phyloP scores from a whole-genome alignment of 2,113 vertebrate genomes.

The Centropristis striata region DNA sequence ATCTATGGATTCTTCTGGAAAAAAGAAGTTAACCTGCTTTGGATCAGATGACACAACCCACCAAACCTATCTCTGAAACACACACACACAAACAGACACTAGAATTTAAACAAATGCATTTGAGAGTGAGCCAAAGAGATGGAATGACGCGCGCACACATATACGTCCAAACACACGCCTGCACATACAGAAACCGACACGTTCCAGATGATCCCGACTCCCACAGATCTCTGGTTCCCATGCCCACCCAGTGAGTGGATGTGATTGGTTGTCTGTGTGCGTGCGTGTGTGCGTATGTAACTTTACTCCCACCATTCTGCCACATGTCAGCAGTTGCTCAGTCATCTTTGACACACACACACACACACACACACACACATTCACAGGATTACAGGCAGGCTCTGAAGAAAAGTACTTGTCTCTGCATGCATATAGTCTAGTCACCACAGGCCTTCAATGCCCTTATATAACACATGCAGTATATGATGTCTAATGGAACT shows the following conservation, averaged over 20 bases:
- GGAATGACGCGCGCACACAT: neutral
- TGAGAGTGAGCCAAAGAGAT: slow-evolving; percentile 4
- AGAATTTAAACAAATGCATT: slow-evolving; percentile 16
- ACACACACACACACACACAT: slow-evolving; percentile 6
- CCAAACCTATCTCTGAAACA: slow-evolving; percentile 1
- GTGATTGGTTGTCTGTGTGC: slow-evolving; percentile 51
- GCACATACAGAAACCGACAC: slow-evolving; percentile 20
- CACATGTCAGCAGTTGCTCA: slow-evolving; percentile 74
- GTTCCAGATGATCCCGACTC: slow-evolving; percentile 66
- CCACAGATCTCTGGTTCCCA: slow-evolving; percentile 71
- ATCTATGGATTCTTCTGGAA: slow-evolving; percentile 24
- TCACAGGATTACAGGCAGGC: slow-evolving; percentile 44
- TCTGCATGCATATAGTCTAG: slow-evolving; percentile 36
- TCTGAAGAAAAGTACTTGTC: slow-evolving; percentile 37
- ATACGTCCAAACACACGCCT: neutral
- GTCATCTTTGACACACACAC: slow-evolving; percentile 50
- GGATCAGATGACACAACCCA: slow-evolving; percentile 26
- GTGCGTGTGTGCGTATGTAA: slow-evolving; percentile 49
- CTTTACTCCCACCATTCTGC: slow-evolving; percentile 62
- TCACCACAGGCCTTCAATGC: slow-evolving; percentile 29
- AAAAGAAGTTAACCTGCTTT: slow-evolving; percentile 41
- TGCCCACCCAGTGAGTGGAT: slow-evolving; percentile 67
- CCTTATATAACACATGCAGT: slow-evolving; percentile 41
- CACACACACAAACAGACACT: slow-evolving; percentile 1
- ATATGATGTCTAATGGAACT: slow-evolving; percentile 23